A percentile compares a stretch with the other conserved stretches of the same genome.
These are phyloP conservation scores for Bombus picipes DNA, from an alignment of 1,140 invertebrate species.

Conservation along the genomic window DNA sequence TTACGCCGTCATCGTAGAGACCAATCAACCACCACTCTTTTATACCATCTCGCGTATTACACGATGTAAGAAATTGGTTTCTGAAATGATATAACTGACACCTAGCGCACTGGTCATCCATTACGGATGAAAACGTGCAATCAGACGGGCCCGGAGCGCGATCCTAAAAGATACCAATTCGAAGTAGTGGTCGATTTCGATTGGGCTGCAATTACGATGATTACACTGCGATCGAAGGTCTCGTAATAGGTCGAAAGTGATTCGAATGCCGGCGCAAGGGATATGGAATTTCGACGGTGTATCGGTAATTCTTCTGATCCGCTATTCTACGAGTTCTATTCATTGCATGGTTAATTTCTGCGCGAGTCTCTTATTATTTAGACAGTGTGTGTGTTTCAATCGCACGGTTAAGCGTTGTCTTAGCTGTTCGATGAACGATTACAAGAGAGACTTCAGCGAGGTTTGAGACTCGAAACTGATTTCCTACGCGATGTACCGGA, in stretches of 20 bases:
- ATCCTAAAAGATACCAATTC: not conserved
- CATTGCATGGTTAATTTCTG: too few relatives aligned
- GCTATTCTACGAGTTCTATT: not conserved
- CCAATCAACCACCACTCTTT: not conserved
- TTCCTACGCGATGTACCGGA: not conserved
- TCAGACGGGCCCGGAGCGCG: not conserved
- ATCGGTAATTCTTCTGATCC: not conserved
- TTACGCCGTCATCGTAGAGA: not conserved
- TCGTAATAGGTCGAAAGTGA: conserved; percentile 14
- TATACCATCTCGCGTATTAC: too few relatives aligned
- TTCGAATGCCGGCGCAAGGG: not conserved
- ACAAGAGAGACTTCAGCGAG: not conserved
- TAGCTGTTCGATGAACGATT: not conserved
- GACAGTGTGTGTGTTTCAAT: not conserved
- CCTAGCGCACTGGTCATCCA: not conserved
- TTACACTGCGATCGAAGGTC: not conserved
- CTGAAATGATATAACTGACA: not conserved
- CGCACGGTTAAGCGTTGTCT: too few relatives aligned
- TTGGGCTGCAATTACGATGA: not conserved
- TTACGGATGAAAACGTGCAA: not conserved
- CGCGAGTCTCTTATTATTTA: not conserved
- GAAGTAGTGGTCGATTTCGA: not conserved
- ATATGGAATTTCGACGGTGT: not conserved
- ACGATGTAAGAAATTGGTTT: not conserved
- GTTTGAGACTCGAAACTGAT: not conserved